Base-by-base conservation (phyloP, 1,140 invertebrate species). In the Mycetomoellerius zeteki region DNA sequence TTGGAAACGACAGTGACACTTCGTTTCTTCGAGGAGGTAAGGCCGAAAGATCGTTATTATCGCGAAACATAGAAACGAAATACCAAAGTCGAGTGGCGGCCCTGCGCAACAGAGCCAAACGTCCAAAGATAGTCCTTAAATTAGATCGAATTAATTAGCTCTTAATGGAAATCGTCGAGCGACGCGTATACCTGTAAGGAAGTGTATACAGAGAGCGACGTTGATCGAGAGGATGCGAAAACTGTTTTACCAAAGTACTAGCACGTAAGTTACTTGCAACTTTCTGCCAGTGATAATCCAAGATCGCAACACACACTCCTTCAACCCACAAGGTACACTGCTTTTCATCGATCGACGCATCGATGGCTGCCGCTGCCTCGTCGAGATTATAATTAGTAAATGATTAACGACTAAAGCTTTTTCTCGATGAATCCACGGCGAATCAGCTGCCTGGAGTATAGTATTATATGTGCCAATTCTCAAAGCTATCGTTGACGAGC, bases 201-300 rank as follows among this genome's bases (percentile, higher is more conserved):
- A 56, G 86, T 82, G 77, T 88, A 91, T 85, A 80, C 71, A 76
- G 86, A 88, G 50, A 19, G 54, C 50, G 67, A 86, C 86, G 80
- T 82, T 81, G 60, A 88, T 78, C 64, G 67, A 73, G 85, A 62
- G n/a, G 58, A 88, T 71, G 47, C 64, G 78, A 76, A 89, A 90
- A 87, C 24, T 58, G 82, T 90, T 92, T 92, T 92, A 91, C 92
- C 93, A 94, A 94, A 94, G 94, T 94, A 94, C 87, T 94, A 94
- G 93, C 88, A 89, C 60, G 88, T 94, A 94, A 93, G 93, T 88
- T 72, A 65, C 50, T 71, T 43, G 84, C 85, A 80, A 90, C 72
- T 76, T 75, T 85, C 72, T 73, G 65, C 75, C 67, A 54, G 47
- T 80, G 86, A 90, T 85, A 62, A 85, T 19, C 62, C 47, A 69